Conservation (phyloP, 1,140 invertebrate genomes). For the Rhyzopertha dominica region DNA sequence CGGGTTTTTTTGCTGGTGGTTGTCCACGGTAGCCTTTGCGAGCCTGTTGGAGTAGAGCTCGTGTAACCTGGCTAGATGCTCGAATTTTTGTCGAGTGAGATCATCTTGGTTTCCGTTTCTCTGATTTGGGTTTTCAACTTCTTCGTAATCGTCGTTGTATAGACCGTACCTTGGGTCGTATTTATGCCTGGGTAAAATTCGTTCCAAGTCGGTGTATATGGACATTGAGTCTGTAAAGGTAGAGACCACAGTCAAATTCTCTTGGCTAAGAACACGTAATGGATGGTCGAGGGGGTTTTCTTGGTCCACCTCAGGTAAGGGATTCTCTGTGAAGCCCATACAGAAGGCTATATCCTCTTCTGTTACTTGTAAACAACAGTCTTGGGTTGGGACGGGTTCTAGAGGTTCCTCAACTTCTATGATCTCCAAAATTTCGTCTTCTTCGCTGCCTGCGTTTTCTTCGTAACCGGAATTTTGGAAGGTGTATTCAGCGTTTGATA, state of each 20-base stretch:
- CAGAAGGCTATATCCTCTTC: constrained; percentile 87
- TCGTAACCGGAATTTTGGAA: constrained; percentile 32
- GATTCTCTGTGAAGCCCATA: constrained; percentile 70
- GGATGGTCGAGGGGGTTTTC: constrained; percentile 69
- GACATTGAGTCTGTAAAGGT: constrained; percentile 80
- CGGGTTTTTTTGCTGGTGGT: constrained; percentile 47
- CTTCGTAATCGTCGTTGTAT: constrained; percentile 43
- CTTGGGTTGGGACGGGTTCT: constrained; percentile 76
- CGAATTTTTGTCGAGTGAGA: constrained; percentile 51
- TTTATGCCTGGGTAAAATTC: constrained; percentile 46
- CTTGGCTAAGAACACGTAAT: constrained; percentile 78
- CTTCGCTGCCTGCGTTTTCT: constrained; percentile 42
- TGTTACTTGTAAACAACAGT: constrained; percentile 80
- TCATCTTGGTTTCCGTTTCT: constrained; percentile 31
- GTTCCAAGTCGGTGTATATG: constrained; percentile 67
- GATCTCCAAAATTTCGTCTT: constrained; percentile 73
- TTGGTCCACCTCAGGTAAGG: constrained; percentile 63
- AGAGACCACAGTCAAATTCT: constrained; percentile 83
- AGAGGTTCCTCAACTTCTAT: constrained; percentile 75
- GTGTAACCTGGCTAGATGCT: constrained; percentile 62
- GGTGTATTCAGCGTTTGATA: constrained; percentile 52
- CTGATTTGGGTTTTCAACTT: constrained; percentile 39
- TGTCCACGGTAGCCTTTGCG: constrained; percentile 55
- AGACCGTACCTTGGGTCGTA: constrained; percentile 37
- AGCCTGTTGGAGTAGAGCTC: constrained; percentile 64